A percentile compares a stretch with the other conserved stretches of the same genome.
Evolutionary conservation across 2,797 vertebrate genomes (phyloP).

Genomic region (Buceros bicornis): DNA sequence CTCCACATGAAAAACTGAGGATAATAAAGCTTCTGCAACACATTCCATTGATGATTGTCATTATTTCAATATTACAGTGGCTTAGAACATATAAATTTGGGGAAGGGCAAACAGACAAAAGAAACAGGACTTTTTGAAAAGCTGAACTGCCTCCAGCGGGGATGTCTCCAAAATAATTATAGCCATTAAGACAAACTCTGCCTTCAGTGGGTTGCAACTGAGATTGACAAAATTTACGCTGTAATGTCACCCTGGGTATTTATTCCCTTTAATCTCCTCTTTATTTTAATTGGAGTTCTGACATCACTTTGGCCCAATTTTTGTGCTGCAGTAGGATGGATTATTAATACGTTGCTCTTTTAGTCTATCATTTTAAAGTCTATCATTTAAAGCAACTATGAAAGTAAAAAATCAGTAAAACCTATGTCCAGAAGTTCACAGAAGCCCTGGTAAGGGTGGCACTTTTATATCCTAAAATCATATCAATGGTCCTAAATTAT

Average conservation of each 20-base stretch:
- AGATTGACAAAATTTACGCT: slow-evolving; percentile 3
- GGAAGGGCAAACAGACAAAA: not conserved
- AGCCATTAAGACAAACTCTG: not conserved
- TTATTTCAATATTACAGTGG: not conserved
- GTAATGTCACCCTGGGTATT: not conserved
- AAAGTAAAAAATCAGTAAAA: slow-evolving; percentile 37
- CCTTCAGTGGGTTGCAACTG: not conserved
- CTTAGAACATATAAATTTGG: not conserved
- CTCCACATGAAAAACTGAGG: not conserved
- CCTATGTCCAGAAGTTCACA: slow-evolving; percentile 9
- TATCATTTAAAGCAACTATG: slow-evolving; percentile 38
- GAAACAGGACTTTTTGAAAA: not conserved
- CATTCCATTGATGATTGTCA: not conserved
- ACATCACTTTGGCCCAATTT: not conserved
- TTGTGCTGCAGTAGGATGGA: not conserved
- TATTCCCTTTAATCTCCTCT: not conserved
- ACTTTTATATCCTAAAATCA: not conserved
- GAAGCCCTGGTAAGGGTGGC: not conserved
- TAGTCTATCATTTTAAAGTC: not conserved
- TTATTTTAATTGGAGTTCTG: slow-evolving; percentile 1
- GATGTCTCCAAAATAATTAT: not conserved
- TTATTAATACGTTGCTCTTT: slow-evolving; percentile 41
- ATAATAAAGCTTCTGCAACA: not conserved
- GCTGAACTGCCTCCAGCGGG: not conserved
- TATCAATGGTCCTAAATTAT: not conserved